Evolutionary conservation across 35 echinoderm and acorn worm species (phyloP), one percentile per base, ranked within the genome.

Genomic region (Apostichopus japonicus): DNA sequence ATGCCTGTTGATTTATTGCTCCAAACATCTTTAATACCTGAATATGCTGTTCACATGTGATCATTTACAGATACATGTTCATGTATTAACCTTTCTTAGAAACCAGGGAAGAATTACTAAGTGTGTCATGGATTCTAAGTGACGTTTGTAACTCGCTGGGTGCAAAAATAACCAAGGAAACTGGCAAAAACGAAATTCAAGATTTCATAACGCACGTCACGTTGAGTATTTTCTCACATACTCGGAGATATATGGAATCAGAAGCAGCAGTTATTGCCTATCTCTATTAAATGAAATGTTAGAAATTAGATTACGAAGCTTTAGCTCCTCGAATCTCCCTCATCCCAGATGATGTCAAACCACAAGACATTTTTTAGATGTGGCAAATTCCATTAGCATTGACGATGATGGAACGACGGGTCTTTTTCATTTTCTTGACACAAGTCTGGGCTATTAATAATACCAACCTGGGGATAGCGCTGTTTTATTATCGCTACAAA

Each of bases 351-450:
- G 54, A 55, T 21, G 23, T 67, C 33, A 25, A 89, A 51, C 86
- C 86, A 89, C 86, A 89, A 89, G 86, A 89, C 86, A 89, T 89
- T 72, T 89, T 89, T 89, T 89, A 63, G 17, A 89, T 72, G 86
- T 89, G 86, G 23, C 86, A 89, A 75, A 89, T 89, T 89, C 86
- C 86, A 89, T 89, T 89, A 89, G 86, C 86, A 89, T 72, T 13
- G 61, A 89, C 24, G 81, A 84, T 84, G 54, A 54, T 84, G 54
- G 56, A 84, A 84, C 19, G 54, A 14, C 54, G 6, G 6, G 81
- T 57, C 17, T 5, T 51, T 57, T 80, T 24, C 61, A 57, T 84
- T 23, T 54, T 84, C 56, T 84, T 56, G 81, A 84, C n/a, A 57
- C 2, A 58, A 8, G 81, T 3, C 81, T 6, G 54, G 22, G 71